Base-by-base conservation (phyloP, 2,888 invertebrate species). In the Campopleginae sp. region DNA sequence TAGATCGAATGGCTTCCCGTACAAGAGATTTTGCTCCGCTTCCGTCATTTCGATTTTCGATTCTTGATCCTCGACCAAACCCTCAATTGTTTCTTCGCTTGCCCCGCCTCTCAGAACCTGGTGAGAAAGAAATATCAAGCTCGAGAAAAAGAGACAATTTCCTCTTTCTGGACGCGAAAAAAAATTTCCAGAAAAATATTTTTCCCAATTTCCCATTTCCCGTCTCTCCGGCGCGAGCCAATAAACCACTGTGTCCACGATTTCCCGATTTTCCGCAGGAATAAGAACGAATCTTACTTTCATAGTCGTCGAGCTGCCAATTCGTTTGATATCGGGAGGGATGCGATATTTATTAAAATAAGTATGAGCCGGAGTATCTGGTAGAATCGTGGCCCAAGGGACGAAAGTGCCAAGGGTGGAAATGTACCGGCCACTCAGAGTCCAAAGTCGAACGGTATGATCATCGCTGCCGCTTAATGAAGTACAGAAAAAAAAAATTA, bases 391-490 rank as follows among this genome's bases (percentile, higher is more conserved):
- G 38, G 94, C 93, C 96, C 96, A 97, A 0, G 95, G 94, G 89
- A 95, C 94, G 88, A 95, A 95, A 75, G 97, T 96, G 76, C 98
- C 98, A 87, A 98, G 94, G 6, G 97, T 97, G 87, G 96, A 96
- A 88, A 98, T 91, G 89, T 95, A 95, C 77, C 95, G 95, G 48
- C 97, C 97, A 61, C 96, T 95, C 81, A 97, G 92, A 0, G 96
- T 96, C 97, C 97, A 97, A 92, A 97, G 94, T 78, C 97, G 95
- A 82, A 96, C 96, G 70, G 96, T 96, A 91, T 95, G 96, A 94
- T 97, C 97, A 79, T 95, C 94, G 88, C 97, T 96, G 86, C 96
- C 95, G 89, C 96, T 96, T 84, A 8, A 48, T 12, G 6, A 19
- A 74, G 38, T n/a, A 38, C n/a, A 51, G 27, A 5, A 44, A 70